phyloP scores from a whole-genome alignment of 2,888 invertebrate species.

The Bimastos eiseni region DNA sequence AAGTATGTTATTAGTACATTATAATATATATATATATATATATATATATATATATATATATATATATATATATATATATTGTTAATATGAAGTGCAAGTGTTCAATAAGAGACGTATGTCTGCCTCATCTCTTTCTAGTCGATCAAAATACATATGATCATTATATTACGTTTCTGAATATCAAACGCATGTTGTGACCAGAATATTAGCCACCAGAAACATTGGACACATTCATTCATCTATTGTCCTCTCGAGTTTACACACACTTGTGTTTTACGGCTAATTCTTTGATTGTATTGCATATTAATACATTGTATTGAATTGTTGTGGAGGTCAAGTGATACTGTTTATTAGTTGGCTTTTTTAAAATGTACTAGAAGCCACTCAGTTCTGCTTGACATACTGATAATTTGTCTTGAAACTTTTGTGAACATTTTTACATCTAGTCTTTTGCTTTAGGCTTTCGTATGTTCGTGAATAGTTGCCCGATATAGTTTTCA shows the following conservation, averaged over 20 bases:
- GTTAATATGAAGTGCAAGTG: background rate
- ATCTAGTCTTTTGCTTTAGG: background rate
- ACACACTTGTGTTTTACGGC: background rate
- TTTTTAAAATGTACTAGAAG: background rate
- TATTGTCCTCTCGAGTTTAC: background rate
- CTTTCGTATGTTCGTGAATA: background rate
- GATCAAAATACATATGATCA: background rate
- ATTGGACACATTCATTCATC: background rate
- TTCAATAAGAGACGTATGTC: background rate
- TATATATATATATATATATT: no score
- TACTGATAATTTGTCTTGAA: background rate
- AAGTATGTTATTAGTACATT: background rate
- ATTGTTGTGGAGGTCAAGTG: background rate
- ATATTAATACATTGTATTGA: background rate
- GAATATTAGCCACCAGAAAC: background rate
- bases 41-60: no score
- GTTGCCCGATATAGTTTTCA: background rate
- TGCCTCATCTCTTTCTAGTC: background rate
- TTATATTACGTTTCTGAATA: background rate
- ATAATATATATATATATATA: no score
- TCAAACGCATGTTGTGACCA: background rate
- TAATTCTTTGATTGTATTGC: background rate
- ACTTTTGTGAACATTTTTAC: background rate
- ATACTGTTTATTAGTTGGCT: background rate
- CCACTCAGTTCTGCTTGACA: background rate